Conservation (phyloP, 2,888 invertebrate genomes). For the Lithophane socia region DNA sequence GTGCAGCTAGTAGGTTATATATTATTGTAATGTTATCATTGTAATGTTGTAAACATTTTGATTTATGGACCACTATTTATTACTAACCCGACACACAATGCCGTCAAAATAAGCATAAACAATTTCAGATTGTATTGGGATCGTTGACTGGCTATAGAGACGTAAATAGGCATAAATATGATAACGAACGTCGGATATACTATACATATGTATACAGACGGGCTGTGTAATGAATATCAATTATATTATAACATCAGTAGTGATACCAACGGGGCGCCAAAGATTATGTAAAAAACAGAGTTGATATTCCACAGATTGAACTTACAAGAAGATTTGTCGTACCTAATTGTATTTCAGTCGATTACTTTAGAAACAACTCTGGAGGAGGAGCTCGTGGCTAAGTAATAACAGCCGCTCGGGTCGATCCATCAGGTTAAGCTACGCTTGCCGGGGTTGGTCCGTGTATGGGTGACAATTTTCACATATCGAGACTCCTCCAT, state of each 20-base stretch:
- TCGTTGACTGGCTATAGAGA: slow-evolving; percentile 21
- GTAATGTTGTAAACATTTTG: not conserved
- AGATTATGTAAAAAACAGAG: slow-evolving; percentile 39
- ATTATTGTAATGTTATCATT: not conserved
- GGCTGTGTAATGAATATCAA: slow-evolving; percentile 57
- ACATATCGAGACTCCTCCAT: no score
- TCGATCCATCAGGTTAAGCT: no score
- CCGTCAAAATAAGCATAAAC: not conserved
- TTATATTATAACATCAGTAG: slow-evolving; percentile 35
- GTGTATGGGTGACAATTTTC: no score
- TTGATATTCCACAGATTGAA: not conserved
- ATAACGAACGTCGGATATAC: slow-evolving; percentile 34
- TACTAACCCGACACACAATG: not conserved
- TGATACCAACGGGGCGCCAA: slow-evolving; percentile 38
- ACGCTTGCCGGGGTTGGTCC: no score
- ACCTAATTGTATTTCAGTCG: not conserved
- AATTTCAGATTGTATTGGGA: slow-evolving; percentile 7
- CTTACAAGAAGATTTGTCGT: not conserved
- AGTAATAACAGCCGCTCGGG: no score
- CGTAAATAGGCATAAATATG: slow-evolving; percentile 24
- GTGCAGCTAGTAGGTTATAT: no score
- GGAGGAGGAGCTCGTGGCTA: no score
- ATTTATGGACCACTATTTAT: not conserved
- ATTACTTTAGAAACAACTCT: not conserved
- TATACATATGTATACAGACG: slow-evolving; percentile 3